Conservation (phyloP, 2,113 vertebrate species). For the Syngnathoides biaculeatus region DNA sequence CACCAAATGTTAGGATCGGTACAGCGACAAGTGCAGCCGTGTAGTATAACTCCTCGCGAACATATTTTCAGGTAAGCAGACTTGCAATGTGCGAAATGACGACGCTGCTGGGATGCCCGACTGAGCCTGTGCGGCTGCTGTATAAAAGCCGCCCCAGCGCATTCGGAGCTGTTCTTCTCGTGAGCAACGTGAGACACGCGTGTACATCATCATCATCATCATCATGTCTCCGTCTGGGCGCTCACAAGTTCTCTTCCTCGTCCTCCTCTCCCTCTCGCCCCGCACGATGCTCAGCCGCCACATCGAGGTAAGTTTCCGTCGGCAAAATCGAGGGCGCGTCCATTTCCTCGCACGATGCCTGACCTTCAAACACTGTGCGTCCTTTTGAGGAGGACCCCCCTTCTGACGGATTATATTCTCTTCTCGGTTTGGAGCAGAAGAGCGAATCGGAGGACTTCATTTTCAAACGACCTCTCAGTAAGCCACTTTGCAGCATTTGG, state of each 20-base stretch:
- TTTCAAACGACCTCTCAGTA: slow-evolving; percentile 66
- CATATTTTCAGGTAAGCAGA: too few species aligned
- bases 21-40: too few species aligned
- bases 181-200: slow-evolving; percentile 8
- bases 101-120: not conserved
- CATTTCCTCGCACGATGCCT: not conserved
- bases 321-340: not conserved
- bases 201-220: not conserved
- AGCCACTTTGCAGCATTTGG: slow-evolving; percentile 39
- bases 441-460: slow-evolving; percentile 64
- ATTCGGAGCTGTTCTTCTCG: slow-evolving; percentile 33
- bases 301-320: slow-evolving; percentile 48
- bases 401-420: slow-evolving; percentile 59
- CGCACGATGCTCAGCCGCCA: slow-evolving; percentile 51
- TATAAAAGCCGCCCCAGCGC: slow-evolving; percentile 59
- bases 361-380: not conserved
- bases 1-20: too few species aligned
- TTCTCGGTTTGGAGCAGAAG: slow-evolving; percentile 62
- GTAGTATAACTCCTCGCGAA: too few species aligned
- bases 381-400: slow-evolving; percentile 47
- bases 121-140: not conserved
- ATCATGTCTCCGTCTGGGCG: slow-evolving; percentile 54
- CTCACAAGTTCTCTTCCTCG: slow-evolving; percentile 56
- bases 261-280: slow-evolving; percentile 52
- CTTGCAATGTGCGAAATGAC: not conserved